These are phyloP conservation scores for Megathymus violae DNA, from an alignment of 1,140 invertebrate genomes.

Conservation along the genomic window DNA sequence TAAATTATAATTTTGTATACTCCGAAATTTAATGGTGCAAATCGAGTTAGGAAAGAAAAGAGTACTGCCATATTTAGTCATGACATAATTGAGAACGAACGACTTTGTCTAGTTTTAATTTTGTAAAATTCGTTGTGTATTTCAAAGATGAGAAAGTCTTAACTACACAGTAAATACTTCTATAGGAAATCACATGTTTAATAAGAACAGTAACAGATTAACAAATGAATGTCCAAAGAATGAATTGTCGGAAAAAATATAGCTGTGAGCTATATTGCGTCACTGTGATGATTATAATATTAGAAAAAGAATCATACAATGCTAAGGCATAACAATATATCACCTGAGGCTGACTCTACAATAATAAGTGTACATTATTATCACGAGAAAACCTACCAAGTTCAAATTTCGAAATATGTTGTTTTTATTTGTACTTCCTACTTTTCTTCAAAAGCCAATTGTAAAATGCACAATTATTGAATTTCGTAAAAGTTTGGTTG, in stretches of 20 bases:
- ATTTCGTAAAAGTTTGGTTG: background rate
- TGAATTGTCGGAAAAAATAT: background rate
- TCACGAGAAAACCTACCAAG: background rate
- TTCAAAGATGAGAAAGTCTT: background rate
- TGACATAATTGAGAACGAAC: background rate
- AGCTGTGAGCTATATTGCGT: background rate
- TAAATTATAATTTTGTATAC: background rate
- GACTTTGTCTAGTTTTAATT: background rate
- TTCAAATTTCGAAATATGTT: background rate
- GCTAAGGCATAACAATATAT: background rate
- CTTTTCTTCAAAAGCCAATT: background rate
- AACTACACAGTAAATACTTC: background rate
- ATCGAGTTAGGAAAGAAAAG: background rate
- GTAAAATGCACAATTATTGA: slow-evolving; percentile 5
- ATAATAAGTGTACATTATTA: background rate
- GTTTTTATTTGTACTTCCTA: background rate
- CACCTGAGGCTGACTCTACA: background rate
- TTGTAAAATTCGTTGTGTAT: background rate
- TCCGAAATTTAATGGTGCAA: background rate
- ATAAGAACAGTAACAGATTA: background rate
- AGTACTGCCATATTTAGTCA: background rate
- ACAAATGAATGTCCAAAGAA: background rate
- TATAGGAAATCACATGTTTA: background rate
- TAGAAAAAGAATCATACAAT: background rate
- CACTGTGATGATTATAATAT: background rate